phyloP scores from a whole-genome alignment of 2,113 vertebrate species.

The Bettongia penicillata region DNA sequence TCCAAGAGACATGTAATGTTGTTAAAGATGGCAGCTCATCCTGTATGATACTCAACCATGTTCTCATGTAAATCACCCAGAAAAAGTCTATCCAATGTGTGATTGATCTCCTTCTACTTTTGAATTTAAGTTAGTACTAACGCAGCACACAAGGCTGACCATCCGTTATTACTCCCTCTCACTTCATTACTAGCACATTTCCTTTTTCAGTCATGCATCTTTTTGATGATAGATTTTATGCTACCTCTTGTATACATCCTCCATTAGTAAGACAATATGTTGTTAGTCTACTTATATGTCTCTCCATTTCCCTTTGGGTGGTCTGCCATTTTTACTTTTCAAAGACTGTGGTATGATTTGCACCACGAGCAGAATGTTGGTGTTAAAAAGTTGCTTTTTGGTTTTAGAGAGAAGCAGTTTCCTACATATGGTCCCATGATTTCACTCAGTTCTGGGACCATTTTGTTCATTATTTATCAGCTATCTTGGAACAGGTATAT shows the following conservation, averaged over 20 bases:
- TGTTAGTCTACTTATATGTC: neutral
- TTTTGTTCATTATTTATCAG: neutral
- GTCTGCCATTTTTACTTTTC: neutral
- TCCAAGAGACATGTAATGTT: neutral
- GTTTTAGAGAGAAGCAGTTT: neutral
- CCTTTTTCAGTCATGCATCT: neutral
- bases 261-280: neutral
- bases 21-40: neutral
- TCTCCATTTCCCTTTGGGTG: neutral
- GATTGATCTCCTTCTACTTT: neutral
- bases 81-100: neutral
- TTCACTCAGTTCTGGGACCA: neutral
- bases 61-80: neutral
- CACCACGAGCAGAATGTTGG: neutral
- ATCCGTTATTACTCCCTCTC: neutral
- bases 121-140: neutral
- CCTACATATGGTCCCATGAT: neutral
- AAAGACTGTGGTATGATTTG: neutral
- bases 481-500: neutral
- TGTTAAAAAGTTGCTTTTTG: neutral
- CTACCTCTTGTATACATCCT: neutral
- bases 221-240: neutral
- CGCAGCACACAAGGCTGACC: neutral
- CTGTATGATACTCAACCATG: neutral
- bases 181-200: neutral